Conservation (phyloP, 2,888 invertebrate species). For the Alsophila aescularia region DNA sequence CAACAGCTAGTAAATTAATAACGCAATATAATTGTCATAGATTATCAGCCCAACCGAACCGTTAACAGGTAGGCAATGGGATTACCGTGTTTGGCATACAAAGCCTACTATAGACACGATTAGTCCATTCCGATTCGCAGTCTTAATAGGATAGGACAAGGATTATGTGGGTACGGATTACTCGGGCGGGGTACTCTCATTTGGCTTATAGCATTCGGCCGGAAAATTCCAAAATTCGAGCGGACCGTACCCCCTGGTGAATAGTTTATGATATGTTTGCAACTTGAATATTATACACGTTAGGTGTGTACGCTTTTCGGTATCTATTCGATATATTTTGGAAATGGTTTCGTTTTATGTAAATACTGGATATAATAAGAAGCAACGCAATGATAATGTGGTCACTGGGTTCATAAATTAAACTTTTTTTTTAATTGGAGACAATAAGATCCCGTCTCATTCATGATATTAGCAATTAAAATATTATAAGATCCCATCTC, state of each 20-base stretch:
- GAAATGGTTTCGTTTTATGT: neutral
- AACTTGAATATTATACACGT: slow-evolving; percentile 32
- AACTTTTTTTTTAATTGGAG: too few species aligned
- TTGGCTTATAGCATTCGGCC: slow-evolving; percentile 58
- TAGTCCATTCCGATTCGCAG: slow-evolving; percentile 56
- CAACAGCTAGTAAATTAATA: neutral
- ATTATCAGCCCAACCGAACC: slow-evolving; percentile 8
- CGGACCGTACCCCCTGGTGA: slow-evolving; percentile 40
- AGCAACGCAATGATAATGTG: neutral
- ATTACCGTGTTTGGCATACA: slow-evolving; percentile 45
- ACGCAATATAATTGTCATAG: slow-evolving; percentile 6
- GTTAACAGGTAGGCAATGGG: slow-evolving; percentile 27
- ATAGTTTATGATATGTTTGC: slow-evolving; percentile 48
- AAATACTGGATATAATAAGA: neutral
- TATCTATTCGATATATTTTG: slow-evolving; percentile 9
- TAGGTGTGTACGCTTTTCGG: slow-evolving; percentile 1
- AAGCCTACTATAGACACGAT: slow-evolving; percentile 53
- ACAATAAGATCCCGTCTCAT: too few species aligned
- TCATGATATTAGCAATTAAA: too few species aligned
- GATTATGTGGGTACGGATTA: slow-evolving; percentile 46
- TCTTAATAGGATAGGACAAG: slow-evolving; percentile 47
- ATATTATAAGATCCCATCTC: too few species aligned
- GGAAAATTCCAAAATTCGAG: slow-evolving; percentile 57
- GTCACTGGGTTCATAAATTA: too few species aligned
- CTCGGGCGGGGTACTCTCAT: slow-evolving; percentile 48